Evolutionary conservation across 2,888 invertebrate species (phyloP), one percentile per base, ranked within the genome.

Genomic region (Pterobdella sp.): DNA sequence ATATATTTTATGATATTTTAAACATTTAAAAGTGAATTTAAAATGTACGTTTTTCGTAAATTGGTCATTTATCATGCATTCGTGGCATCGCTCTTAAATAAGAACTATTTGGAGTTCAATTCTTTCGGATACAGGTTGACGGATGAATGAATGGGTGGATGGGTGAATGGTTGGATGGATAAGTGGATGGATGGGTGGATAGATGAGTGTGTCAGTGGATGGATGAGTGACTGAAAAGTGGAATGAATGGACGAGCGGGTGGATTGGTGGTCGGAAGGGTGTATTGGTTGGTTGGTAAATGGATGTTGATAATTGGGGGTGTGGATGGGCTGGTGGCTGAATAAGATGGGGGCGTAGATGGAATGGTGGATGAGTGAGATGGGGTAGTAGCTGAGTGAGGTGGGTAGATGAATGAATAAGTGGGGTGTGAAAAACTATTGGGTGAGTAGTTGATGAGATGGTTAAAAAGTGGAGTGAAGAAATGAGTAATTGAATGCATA

Each of bases 221-320:
- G 29, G 52, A 49, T 56, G 29, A 26, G 66, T 60, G 29, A 42
- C 52, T 73, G 42, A 60, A 42, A 60, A 63, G 34, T 2, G 56
- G 37, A 37, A 72, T 72, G 35, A 42, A 68, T 72, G 56, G 37
- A 67, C 67, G 22, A 32, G 42, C 42, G 29, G 7, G 42, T 68
- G 49, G 36, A 42, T 68, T 10, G 26, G 42, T 68, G 34, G 34
- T 35, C 65, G 56, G 34, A 65, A 65, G 35, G n/a, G 65, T 72
- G 56, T 65, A 72, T 72, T 22, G 34, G 60, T 66, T 18, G 14
- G 31, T 71, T 18, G 1, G 29, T 67, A 63, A 18, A n/a, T 63
- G 63, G n/a, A n/a, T 63, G 60, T n/a, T 26, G 22, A 34, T 68
- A 35, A 35, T n/a, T 68, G 52, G 66, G 72, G 65, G 42, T 36